Conservation (phyloP, 2,797 vertebrate species). For the Myripristis murdjan region DNA sequence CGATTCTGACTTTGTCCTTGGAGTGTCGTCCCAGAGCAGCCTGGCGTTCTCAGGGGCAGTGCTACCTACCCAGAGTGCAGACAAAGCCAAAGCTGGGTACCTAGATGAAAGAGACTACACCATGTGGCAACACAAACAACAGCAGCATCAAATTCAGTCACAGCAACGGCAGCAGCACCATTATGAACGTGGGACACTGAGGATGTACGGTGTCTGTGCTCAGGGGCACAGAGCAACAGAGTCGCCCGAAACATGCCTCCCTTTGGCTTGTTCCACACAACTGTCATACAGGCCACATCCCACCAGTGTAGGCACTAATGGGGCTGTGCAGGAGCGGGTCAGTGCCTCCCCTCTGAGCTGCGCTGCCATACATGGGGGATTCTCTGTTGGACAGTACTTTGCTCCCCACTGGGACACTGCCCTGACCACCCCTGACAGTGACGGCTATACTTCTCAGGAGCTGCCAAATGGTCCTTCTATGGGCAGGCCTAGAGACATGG, state of each 20-base stretch:
- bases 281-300: constrained; percentile 81
- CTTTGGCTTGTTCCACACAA: constrained; percentile 73
- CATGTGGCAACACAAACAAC: constrained; percentile 91
- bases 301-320: constrained; percentile 58
- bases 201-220: constrained; percentile 83
- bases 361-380: constrained; percentile 88
- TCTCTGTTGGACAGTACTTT: constrained; percentile 90
- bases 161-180: constrained; percentile 63
- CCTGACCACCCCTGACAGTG: constrained; percentile 91
- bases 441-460: constrained; percentile 93
- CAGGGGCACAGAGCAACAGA: constrained; percentile 80
- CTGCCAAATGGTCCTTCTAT: constrained; percentile 81
- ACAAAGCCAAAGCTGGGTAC: constrained; percentile 89
- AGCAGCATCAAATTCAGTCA: constrained; percentile 82
- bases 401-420: constrained; percentile 92
- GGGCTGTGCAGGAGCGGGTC: constrained; percentile 77
- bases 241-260: constrained; percentile 86
- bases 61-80: constrained; percentile 89
- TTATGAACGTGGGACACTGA: constrained; percentile 88
- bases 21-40: constrained; percentile 77
- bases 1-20: constrained; percentile 78
- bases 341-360: constrained; percentile 89
- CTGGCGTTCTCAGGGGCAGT: constrained; percentile 84
- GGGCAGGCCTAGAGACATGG: constrained; percentile 82
- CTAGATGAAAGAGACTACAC: constrained; percentile 90